phyloP scores from a whole-genome alignment of 2,888 invertebrate genomes.

The Morpho deidamia region DNA sequence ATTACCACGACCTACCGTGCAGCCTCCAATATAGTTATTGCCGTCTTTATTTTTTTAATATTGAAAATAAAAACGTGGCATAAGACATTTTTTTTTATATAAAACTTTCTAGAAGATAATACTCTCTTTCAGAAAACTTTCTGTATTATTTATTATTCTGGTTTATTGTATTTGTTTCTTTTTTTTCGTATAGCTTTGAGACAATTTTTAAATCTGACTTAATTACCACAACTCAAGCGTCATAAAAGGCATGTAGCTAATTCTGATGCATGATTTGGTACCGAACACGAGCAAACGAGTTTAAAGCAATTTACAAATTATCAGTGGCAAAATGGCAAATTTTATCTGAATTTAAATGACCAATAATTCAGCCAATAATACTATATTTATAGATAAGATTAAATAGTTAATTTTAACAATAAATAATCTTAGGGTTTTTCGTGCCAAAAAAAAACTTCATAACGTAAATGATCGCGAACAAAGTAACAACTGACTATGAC shows the following conservation, averaged over 20 bases:
- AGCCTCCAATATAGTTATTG: slow-evolving; percentile 50
- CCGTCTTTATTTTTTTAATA: not conserved
- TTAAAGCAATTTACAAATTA: slow-evolving; percentile 3
- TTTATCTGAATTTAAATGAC: slow-evolving; percentile 12
- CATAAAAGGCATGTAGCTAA: too few relatives aligned
- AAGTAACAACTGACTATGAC: slow-evolving; percentile 9
- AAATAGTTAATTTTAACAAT: slow-evolving; percentile 15
- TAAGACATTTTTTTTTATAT: too few relatives aligned
- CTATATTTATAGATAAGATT: slow-evolving; percentile 18
- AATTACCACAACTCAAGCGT: too few relatives aligned
- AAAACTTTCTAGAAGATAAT: too few relatives aligned
- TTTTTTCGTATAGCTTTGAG: too few relatives aligned
- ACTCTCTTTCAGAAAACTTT: too few relatives aligned
- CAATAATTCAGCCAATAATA: slow-evolving; percentile 8
- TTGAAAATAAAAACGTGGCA: too few relatives aligned
- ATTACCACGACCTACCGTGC: slow-evolving; percentile 58
- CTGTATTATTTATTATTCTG: too few relatives aligned
- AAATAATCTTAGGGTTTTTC: slow-evolving; percentile 8
- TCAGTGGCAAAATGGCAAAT: slow-evolving; percentile 13
- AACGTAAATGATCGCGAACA: slow-evolving; percentile 1
- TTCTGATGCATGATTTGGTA: not conserved
- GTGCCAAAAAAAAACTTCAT: slow-evolving; percentile 5
- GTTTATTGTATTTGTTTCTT: too few relatives aligned
- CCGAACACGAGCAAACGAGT: not conserved
- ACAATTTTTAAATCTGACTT: too few relatives aligned